Conservation (phyloP, 2,888 invertebrate species). For the Hypsopygia costalis region DNA sequence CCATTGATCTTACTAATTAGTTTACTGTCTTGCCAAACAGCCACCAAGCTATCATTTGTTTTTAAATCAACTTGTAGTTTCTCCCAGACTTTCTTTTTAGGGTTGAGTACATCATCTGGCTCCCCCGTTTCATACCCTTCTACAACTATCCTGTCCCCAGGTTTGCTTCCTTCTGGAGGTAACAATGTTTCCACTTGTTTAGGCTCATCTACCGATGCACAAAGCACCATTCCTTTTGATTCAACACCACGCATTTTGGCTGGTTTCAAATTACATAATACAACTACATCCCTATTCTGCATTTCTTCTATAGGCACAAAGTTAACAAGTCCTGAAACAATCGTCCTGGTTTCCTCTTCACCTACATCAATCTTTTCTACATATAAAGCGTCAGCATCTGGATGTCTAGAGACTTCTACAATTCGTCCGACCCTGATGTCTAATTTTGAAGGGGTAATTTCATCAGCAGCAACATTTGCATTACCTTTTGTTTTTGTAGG, state of each 20-base stretch:
- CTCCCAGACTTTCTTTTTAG: conserved; percentile 99
- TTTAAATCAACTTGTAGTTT: conserved; percentile 90
- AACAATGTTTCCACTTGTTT: conserved; percentile 92
- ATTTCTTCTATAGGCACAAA: conserved; percentile 95
- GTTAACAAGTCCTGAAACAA: conserved; percentile 95
- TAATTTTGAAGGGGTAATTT: conserved; percentile 87
- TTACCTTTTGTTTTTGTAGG: conserved; percentile 81
- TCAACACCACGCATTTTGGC: conserved; percentile 97
- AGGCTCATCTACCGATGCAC: conserved; percentile 90
- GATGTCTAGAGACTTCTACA: conserved; percentile 90
- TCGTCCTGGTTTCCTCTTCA: conserved; percentile 84
- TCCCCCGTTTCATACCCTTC: conserved; percentile 89
- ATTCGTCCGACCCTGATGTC: conserved; percentile 95
- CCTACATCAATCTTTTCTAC: conserved; percentile 96
- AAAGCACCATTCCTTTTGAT: conserved; percentile 96
- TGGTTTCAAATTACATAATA: conserved; percentile 97
- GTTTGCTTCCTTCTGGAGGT: conserved; percentile 86
- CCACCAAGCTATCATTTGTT: conserved; percentile 85
- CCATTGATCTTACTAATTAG: conserved; percentile 86
- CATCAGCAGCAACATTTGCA: conserved; percentile 58
- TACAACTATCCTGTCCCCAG: conserved; percentile 91
- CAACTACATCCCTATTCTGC: conserved; percentile 93
- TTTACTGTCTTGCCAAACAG: conserved; percentile 92
- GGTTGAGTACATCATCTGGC: conserved; percentile 93
- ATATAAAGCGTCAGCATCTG: conserved; percentile 95